These are phyloP conservation scores for Euproctis similis DNA, from an alignment of 2,888 invertebrate genomes.

Conservation along the genomic window DNA sequence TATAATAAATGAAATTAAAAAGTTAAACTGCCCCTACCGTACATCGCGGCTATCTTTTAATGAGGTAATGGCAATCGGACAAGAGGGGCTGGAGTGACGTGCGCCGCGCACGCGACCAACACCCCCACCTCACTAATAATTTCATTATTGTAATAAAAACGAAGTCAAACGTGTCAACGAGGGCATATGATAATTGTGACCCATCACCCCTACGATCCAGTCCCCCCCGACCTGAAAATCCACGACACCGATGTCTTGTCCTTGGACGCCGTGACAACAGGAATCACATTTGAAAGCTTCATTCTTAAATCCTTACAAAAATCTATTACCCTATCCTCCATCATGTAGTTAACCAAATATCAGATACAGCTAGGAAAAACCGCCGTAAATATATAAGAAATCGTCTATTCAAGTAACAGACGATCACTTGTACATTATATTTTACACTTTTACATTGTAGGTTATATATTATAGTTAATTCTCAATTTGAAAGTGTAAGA, in stretches of 20 bases:
- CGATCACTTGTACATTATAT: no score
- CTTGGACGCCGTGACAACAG: constrained; percentile 15
- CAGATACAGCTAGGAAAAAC: no score
- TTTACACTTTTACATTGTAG: no score
- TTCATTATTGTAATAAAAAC: constrained; percentile 70
- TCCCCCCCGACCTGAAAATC: no score
- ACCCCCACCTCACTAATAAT: constrained; percentile 49
- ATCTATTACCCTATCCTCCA: no score
- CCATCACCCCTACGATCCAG: constrained; percentile 28
- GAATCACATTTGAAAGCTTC: no score
- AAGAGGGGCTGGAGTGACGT: constrained; percentile 33
- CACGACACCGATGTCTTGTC: constrained; percentile 22
- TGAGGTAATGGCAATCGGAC: constrained; percentile 58
- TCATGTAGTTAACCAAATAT: no score
- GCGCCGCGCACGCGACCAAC: constrained; percentile 51
- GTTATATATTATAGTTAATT: no score
- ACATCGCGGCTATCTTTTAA: constrained; percentile 54
- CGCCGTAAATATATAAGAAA: no score
- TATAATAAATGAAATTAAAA: constrained; percentile 63
- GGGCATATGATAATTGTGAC: constrained; percentile 51
- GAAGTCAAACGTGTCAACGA: constrained; percentile 68
- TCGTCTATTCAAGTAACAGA: no score
- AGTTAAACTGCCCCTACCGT: constrained; percentile 52
- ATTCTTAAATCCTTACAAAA: no score
- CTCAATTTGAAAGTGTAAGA: no score